Conservation (phyloP, 92 coral and sea anemone species). For the Porites evermanni region DNA sequence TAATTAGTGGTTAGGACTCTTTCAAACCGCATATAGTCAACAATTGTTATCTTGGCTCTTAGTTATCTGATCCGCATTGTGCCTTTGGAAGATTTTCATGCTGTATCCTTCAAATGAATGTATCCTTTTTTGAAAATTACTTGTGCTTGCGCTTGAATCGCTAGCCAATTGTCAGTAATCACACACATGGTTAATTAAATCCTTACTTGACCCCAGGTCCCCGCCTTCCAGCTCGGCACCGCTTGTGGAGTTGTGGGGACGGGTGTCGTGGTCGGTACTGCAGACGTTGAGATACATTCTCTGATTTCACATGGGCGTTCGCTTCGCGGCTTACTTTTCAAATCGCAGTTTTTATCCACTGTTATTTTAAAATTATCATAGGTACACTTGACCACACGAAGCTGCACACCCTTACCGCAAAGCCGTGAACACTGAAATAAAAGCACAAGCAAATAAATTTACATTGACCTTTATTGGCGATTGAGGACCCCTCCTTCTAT, state of each 20-base stretch:
- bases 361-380: conserved; percentile 80
- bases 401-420: conserved; percentile 86
- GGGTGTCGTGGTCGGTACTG: conserved; percentile 4
- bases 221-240: conserved; percentile 34
- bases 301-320: conserved; percentile 66
- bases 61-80: no score
- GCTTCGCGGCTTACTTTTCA: conserved; percentile 64
- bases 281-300: conserved; percentile 57
- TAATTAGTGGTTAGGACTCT: no score
- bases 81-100: no score
- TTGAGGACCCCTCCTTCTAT: no score
- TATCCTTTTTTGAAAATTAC: no score
- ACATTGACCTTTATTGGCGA: no score
- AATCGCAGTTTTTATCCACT: conserved; percentile 75
- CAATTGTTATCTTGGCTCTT: no score
- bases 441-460: background rate
- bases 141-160: no score
- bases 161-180: no score
- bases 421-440: conserved; percentile 81
- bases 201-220: conserved; percentile 36
- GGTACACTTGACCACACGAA: conserved; percentile 88
- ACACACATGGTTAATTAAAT: no score
- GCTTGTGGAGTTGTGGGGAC: conserved; percentile 23
- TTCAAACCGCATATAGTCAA: no score
- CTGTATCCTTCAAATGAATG: no score